These are phyloP conservation scores for Ophion slaviceki DNA, from an alignment of 2,888 invertebrate genomes.

Conservation along the genomic window DNA sequence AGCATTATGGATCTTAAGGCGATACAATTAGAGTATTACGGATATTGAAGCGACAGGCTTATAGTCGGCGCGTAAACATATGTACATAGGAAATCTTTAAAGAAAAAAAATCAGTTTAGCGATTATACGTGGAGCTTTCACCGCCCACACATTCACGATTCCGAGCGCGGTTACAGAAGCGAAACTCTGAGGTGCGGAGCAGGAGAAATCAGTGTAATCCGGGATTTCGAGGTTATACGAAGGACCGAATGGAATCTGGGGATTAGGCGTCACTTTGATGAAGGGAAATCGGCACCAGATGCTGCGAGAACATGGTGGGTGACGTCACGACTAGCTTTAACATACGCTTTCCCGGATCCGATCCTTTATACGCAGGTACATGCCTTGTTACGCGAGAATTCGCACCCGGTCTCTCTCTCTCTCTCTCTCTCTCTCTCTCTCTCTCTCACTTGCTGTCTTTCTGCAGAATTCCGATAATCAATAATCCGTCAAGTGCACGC, in stretches of 20 bases:
- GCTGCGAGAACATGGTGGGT: constrained; percentile 1
- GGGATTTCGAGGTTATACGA: constrained; percentile 52
- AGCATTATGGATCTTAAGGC: no score
- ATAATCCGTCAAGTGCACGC: no score
- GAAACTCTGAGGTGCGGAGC: background rate
- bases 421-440: constrained; percentile 15
- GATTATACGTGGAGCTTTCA: background rate
- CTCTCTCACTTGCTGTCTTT: background rate
- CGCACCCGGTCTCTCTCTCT: background rate
- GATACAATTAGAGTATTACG: no score
- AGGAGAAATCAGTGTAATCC: constrained; percentile 49
- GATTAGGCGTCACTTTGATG: constrained; percentile 63
- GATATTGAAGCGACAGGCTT: no score
- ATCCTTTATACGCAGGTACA: constrained; percentile 49
- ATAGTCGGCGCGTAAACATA: no score
- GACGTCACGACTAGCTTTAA: constrained; percentile 50
- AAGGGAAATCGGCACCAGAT: constrained; percentile 46
- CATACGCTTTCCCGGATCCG: constrained; percentile 54
- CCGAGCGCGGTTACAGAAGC: constrained; percentile 11
- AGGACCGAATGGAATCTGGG: constrained; percentile 37
- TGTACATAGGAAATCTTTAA: no score
- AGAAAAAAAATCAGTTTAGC: background rate
- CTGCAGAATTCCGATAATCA: background rate
- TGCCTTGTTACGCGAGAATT: constrained; percentile 39
- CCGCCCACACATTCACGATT: background rate